A percentile compares a stretch with the other conserved stretches of the same genome.
Evolutionary conservation across 2,797 vertebrate genomes (phyloP).

Genomic region (Aphelocoma californica): DNA sequence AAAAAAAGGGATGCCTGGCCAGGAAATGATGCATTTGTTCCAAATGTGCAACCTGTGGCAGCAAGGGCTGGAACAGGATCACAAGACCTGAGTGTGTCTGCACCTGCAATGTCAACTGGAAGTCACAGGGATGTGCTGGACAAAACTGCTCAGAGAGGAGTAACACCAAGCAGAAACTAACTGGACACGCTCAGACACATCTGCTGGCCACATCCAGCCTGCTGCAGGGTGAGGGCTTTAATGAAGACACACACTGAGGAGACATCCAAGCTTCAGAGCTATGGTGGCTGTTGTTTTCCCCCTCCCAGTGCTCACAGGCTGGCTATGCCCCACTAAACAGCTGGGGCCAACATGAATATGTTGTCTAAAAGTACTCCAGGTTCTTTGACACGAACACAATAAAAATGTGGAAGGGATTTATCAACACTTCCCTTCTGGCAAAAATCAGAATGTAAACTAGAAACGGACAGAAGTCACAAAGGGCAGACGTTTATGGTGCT

Average conservation of each 20-base stretch:
- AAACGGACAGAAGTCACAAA: neutral
- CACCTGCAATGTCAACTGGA: neutral
- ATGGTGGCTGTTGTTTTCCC: neutral
- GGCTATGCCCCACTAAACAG: neutral
- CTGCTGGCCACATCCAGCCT: neutral
- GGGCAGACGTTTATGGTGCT: rapidly evolving
- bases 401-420: neutral
- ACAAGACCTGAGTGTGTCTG: rapidly evolving
- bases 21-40: neutral
- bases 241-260: rapidly evolving
- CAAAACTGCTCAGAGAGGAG: neutral
- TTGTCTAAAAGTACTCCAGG: neutral
- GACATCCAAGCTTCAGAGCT: neutral
- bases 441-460: neutral
- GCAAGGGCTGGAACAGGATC: neutral
- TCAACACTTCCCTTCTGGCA: neutral
- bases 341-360: neutral
- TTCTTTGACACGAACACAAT: neutral
- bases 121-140: neutral
- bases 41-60: neutral
- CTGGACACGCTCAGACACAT: neutral
- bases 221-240: neutral
- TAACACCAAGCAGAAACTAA: neutral
- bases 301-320: neutral
- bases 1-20: neutral